phyloP scores from a whole-genome alignment of 1,140 invertebrate species.

The Bombus affinis region DNA sequence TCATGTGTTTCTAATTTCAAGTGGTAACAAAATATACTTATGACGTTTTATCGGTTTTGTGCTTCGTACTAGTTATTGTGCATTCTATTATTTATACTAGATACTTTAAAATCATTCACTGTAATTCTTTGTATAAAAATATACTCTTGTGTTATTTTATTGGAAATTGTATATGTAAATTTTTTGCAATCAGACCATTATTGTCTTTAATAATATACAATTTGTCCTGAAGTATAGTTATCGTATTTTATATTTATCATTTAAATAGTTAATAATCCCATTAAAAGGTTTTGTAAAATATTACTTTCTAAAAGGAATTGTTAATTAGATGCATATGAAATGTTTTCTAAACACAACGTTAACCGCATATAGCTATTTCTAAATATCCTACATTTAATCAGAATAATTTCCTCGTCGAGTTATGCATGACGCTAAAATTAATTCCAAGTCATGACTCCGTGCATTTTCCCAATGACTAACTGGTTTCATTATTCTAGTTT shows the following conservation, averaged over 20 bases:
- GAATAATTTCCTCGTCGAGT: neutral
- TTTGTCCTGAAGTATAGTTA: too few species aligned
- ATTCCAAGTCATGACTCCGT: neutral
- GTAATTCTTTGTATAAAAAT: too few species aligned
- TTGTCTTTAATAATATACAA: too few species aligned
- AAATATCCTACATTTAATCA: neutral
- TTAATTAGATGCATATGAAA: neutral
- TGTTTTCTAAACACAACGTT: too few species aligned
- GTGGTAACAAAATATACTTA: neutral
- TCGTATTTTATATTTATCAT: too few species aligned
- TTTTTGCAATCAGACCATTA: too few species aligned
- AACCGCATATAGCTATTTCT: neutral
- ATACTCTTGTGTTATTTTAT: too few species aligned
- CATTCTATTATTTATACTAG: too few species aligned
- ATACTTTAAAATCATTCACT: too few species aligned
- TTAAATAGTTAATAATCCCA: neutral
- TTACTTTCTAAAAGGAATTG: neutral
- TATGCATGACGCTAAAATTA: neutral
- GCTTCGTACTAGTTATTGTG: too few species aligned
- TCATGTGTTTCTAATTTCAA: neutral
- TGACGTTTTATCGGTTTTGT: neutral
- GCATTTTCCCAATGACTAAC: neutral
- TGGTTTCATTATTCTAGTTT: neutral
- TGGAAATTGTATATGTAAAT: too few species aligned
- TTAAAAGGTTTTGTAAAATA: neutral